Evolutionary conservation across 2,797 vertebrate genomes (phyloP), one percentile per base, ranked within the genome.

Genomic region (Myripristis murdjan): DNA sequence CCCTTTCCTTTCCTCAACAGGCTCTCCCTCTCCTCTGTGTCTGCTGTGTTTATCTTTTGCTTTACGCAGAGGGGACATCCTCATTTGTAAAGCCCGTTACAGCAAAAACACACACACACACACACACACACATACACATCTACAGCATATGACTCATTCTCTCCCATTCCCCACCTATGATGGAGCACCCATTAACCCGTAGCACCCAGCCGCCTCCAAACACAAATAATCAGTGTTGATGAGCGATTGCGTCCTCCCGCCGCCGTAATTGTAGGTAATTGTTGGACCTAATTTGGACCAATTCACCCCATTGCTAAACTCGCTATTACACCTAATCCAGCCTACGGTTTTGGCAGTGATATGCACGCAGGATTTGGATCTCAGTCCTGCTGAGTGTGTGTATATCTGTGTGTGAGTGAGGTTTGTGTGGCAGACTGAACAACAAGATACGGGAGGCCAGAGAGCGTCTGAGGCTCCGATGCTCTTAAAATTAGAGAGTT

Each of bases 231-330:
- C 91, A 92, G 79, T 75, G 63, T 91, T 94, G 93, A 92, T 82
- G 90, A 91, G 85, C 72, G 3, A 84, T 91, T 87, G 89, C 89
- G 90, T 91, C 90, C 93, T 92, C 90, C 93, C 85, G 71, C 89
- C 28, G 85, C 94, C 24, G 92, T 96, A 96, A 97, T 96, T 95
- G 94, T 89, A 84, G 89, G 92, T 93, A 96, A 96, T 94, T 92
- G 93, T 91, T 86, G 91, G 87, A 91, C 86, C 91, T 95, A 95
- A 96, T 94, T 87, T 93, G 91, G 90, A 87, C 87, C 92, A 91
- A 89, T 59, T 87, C 71, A 39, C 18, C 35, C 35, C 10, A 31
- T 77, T 72, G 62, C 73, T 64, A 68, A 75, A 80, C 66, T 65
- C 68, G 84, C 77, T 79, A 75, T 78, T 88, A 84, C 75, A 23